These are phyloP conservation scores for Yponomeuta cagnagella DNA, from an alignment of 2,888 invertebrate species.

Conservation along the genomic window DNA sequence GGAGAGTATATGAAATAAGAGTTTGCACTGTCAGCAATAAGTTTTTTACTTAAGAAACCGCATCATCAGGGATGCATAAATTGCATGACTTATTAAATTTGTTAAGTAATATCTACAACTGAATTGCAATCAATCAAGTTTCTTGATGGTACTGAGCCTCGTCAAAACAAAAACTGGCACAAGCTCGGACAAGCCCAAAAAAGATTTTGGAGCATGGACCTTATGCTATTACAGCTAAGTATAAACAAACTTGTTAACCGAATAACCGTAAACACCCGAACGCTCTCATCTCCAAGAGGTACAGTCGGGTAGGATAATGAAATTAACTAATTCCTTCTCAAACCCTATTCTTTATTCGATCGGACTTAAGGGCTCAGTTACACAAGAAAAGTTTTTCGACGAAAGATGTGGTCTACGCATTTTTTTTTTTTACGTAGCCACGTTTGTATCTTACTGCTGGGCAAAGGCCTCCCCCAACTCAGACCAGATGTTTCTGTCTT, in stretches of 20 bases:
- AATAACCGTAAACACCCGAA: background rate
- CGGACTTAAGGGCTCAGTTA: background rate
- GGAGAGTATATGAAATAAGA: too few relatives aligned
- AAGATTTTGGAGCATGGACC: background rate
- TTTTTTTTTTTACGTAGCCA: too few relatives aligned
- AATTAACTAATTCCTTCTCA: conserved; percentile 4
- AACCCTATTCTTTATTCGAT: conserved; percentile 8
- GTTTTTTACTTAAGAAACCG: too few relatives aligned
- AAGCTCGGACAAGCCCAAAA: background rate
- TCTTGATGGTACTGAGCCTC: background rate
- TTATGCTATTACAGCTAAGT: background rate
- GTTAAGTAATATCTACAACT: too few relatives aligned
- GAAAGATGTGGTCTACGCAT: too few relatives aligned
- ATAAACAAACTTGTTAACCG: background rate
- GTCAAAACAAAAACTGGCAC: background rate
- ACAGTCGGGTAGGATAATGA: background rate
- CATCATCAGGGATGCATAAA: too few relatives aligned
- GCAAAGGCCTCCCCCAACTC: too few relatives aligned
- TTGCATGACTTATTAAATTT: too few relatives aligned
- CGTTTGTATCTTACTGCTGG: too few relatives aligned
- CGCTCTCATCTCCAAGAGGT: background rate
- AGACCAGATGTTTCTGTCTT: too few relatives aligned
- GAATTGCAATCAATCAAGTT: too few relatives aligned
- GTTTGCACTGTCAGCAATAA: too few relatives aligned
- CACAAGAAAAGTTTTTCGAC: background rate